Percentiles rank a stretch among this genome's conserved stretches.
These are phyloP conservation scores for Diloba caeruleocephala DNA, from an alignment of 2,888 invertebrate genomes.

Conservation along the genomic window DNA sequence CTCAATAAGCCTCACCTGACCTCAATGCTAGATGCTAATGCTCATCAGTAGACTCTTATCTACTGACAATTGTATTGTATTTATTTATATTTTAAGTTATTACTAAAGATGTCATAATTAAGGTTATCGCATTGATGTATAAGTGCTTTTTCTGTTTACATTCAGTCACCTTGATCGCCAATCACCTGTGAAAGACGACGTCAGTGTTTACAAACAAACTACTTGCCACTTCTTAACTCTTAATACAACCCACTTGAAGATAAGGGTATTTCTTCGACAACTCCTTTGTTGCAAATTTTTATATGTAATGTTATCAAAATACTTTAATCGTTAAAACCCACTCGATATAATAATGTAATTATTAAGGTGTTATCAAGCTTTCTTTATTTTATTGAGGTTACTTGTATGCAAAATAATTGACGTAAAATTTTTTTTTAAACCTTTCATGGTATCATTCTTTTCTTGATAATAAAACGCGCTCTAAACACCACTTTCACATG, in stretches of 20 bases:
- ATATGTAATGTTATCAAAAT: slow-evolving; percentile 18
- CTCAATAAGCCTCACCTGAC: too few relatives aligned
- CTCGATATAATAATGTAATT: slow-evolving; percentile 22
- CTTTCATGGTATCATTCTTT: neutral
- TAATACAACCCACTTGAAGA: slow-evolving; percentile 37
- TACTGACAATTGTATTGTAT: too few relatives aligned
- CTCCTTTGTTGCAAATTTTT: slow-evolving; percentile 36
- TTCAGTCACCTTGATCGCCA: slow-evolving; percentile 64
- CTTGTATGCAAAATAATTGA: neutral
- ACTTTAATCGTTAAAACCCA: slow-evolving; percentile 10
- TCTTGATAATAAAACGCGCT: neutral
- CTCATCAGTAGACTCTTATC: too few relatives aligned
- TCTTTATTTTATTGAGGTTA: neutral
- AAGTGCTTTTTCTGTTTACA: slow-evolving; percentile 60
- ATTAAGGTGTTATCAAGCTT: slow-evolving; percentile 11
- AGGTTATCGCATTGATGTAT: slow-evolving; percentile 58
- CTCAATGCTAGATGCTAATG: too few relatives aligned
- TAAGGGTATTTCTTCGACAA: slow-evolving; percentile 35
- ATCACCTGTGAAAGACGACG: slow-evolving; percentile 60
- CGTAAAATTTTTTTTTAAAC: neutral
- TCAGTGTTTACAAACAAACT: slow-evolving; percentile 56
- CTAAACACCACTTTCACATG: slow-evolving; percentile 10
- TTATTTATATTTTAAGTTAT: neutral
- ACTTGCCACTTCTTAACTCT: slow-evolving; percentile 51
- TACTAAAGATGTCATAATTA: slow-evolving; percentile 31